Conservation (phyloP, 2,113 vertebrate species). For the Hepsetus odoe region DNA sequence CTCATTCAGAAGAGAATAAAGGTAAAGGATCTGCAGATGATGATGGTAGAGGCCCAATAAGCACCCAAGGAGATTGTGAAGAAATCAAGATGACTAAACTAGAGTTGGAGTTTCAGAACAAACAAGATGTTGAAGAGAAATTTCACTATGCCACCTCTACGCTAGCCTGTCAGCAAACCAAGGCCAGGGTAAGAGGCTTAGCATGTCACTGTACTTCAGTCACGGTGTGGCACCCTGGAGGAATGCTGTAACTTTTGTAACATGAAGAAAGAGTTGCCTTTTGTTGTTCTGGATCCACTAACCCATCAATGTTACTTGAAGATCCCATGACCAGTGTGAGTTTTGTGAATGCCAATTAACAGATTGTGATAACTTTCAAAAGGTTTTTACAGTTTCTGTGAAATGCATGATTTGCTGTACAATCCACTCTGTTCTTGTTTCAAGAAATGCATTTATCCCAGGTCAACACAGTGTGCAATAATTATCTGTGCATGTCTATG, state of each 20-base stretch:
- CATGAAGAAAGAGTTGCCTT: constrained; percentile 18
- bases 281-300: constrained; percentile 47
- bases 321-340: neutral
- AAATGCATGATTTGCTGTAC: constrained; percentile 26
- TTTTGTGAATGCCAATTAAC: constrained; percentile 33
- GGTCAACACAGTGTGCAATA: neutral
- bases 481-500: constrained; percentile 21
- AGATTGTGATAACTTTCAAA: neutral
- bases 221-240: constrained; percentile 34
- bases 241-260: constrained; percentile 50
- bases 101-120: constrained; percentile 44
- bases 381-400: neutral
- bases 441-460: neutral
- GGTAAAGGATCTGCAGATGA: neutral
- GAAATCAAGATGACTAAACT: constrained; percentile 19
- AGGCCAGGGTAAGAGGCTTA: constrained; percentile 70
- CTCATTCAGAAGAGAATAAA: neutral
- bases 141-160: constrained; percentile 10
- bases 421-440: neutral
- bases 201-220: constrained; percentile 59
- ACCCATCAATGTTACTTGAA: constrained; percentile 29
- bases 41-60: constrained; percentile 2
- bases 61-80: constrained; percentile 8
- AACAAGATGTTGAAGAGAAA: constrained; percentile 37
- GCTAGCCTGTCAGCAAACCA: constrained; percentile 42